These are phyloP conservation scores for Pipa parva DNA, from an alignment of 2,113 vertebrate species.

Conservation along the genomic window DNA sequence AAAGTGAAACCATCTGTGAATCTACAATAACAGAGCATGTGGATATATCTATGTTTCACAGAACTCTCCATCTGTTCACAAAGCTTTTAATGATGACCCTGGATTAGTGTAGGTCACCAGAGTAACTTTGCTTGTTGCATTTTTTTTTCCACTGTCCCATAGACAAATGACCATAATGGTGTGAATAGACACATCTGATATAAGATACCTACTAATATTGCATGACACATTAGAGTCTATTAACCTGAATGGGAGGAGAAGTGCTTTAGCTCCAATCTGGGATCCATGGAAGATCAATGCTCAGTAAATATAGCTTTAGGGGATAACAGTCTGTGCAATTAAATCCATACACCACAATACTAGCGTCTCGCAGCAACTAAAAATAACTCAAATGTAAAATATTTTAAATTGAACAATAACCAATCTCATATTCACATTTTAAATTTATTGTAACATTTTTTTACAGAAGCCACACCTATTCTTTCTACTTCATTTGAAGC, in stretches of 20 bases:
- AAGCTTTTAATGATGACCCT: constrained; percentile 42
- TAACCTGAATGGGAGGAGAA: neutral
- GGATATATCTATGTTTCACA: constrained; percentile 29
- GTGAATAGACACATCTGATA: neutral
- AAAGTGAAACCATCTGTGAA: constrained; percentile 33
- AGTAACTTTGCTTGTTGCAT: constrained; percentile 18
- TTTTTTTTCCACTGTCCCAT: neutral
- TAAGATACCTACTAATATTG: constrained; percentile 19
- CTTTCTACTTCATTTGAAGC: too few species aligned
- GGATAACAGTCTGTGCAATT: neutral
- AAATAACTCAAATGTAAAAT: neutral
- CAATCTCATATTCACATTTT: too few species aligned
- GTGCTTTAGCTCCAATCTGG: neutral
- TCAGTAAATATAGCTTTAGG: constrained; percentile 16
- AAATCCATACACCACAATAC: constrained; percentile 7
- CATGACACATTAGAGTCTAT: constrained; percentile 8
- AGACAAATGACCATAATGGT: neutral
- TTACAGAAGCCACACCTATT: too few species aligned
- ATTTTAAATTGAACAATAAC: too few species aligned
- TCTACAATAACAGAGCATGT: constrained; percentile 2
- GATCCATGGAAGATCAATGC: neutral
- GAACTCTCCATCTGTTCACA: constrained; percentile 41
- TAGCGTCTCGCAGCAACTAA: neutral
- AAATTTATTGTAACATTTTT: too few species aligned
- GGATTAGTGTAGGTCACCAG: constrained; percentile 36